These are phyloP conservation scores for Leptinotarsa peninsularis DNA, from an alignment of 2,888 invertebrate genomes.

Conservation along the genomic window DNA sequence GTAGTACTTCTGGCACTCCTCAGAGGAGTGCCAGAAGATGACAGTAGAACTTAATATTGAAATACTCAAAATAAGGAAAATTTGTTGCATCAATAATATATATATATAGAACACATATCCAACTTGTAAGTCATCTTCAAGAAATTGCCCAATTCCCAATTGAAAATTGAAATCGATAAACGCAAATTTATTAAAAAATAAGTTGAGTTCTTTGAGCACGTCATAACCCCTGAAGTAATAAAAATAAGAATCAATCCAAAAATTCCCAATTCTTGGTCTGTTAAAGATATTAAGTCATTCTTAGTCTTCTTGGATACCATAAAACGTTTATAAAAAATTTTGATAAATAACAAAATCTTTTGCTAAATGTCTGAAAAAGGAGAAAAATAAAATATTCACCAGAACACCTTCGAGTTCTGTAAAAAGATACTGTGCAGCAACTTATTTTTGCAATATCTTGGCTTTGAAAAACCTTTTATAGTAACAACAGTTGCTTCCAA, in stretches of 20 bases:
- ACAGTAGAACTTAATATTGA: too few species aligned
- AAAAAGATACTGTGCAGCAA: neutral
- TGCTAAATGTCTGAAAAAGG: neutral
- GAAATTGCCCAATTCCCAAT: neutral
- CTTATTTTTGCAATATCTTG: neutral
- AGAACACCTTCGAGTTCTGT: neutral
- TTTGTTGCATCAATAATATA: too few species aligned
- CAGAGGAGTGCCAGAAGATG: too few species aligned
- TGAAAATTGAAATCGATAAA: slow-evolving; percentile 2
- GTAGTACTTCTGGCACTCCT: too few species aligned
- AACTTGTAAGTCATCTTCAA: neutral
- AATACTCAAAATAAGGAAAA: too few species aligned
- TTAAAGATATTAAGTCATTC: neutral
- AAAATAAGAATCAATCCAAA: neutral
- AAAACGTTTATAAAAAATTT: neutral
- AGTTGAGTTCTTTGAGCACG: neutral
- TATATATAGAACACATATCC: neutral
- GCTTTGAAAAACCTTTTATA: neutral
- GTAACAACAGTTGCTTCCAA: neutral
- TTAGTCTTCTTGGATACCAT: neutral
- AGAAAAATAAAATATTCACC: neutral
- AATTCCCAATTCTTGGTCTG: neutral
- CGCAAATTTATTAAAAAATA: neutral
- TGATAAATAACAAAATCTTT: neutral
- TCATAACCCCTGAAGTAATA: neutral